These are phyloP conservation scores for Idris sp. DNA, from an alignment of 1,140 invertebrate genomes.

Conservation along the genomic window DNA sequence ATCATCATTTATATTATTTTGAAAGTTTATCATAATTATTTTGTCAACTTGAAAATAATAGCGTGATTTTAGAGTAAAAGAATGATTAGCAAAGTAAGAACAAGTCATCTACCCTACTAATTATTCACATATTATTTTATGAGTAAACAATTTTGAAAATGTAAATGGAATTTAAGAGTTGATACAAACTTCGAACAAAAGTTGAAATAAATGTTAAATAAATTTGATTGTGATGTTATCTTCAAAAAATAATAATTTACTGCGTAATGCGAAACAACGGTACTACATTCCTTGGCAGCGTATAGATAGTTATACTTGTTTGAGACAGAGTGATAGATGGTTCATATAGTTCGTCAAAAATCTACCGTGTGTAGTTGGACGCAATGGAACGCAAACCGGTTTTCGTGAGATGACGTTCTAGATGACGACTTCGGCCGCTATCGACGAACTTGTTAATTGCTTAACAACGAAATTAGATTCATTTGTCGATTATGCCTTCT, in stretches of 20 bases:
- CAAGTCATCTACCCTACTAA: too few species aligned
- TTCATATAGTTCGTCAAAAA: conserved; percentile 66
- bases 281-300: conserved; percentile 39
- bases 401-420: conserved; percentile 66
- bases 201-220: conserved; percentile 2
- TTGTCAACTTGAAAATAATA: too few species aligned
- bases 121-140: too few species aligned
- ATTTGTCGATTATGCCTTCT: conserved; percentile 31
- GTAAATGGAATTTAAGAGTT: too few species aligned
- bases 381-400: conserved; percentile 67
- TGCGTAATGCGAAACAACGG: conserved; percentile 37
- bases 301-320: conserved; percentile 29
- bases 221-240: conserved; percentile 30
- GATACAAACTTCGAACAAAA: background rate
- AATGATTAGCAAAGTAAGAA: too few species aligned
- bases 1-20: too few species aligned
- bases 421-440: conserved; percentile 63
- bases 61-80: too few species aligned
- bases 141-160: too few species aligned
- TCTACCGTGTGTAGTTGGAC: conserved; percentile 59
- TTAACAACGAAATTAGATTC: conserved; percentile 41
- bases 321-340: conserved; percentile 61
- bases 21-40: too few species aligned
- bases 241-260: conserved; percentile 34
- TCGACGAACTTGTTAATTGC: conserved; percentile 66